phyloP scores from a whole-genome alignment of 2,113 vertebrate genomes.

The Upupa epops region DNA sequence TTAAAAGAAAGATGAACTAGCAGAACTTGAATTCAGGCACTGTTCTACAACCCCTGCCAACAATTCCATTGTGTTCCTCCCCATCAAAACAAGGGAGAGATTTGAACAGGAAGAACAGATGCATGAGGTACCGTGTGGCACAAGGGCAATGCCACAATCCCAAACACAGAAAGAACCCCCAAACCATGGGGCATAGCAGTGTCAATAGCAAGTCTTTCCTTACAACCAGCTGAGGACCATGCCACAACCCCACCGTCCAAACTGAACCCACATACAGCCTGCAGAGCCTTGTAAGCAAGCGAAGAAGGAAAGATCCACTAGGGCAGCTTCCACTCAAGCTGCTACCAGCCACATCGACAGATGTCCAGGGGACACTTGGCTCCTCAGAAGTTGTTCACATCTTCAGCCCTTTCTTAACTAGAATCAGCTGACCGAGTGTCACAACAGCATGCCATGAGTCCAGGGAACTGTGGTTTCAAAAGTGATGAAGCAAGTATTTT shows the following conservation, averaged over 20 bases:
- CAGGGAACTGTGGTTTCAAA: neutral
- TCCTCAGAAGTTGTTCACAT: neutral
- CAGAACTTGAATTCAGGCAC: neutral
- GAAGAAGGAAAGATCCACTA: neutral
- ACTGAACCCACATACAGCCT: neutral
- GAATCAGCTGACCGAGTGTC: neutral
- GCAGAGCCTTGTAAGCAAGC: neutral
- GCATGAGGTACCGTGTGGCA: neutral
- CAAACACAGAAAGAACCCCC: neutral
- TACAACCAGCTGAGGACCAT: neutral
- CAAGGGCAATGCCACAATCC: neutral
- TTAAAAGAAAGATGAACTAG: neutral
- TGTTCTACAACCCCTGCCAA: neutral
- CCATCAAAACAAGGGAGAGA: neutral
- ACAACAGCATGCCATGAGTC: neutral
- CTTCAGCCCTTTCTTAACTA: neutral
- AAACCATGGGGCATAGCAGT: neutral
- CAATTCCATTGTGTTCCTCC: neutral
- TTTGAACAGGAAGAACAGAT: neutral
- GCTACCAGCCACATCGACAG: neutral
- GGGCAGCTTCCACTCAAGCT: neutral
- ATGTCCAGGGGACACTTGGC: accelerated
- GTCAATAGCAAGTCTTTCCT: neutral
- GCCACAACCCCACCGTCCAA: neutral
- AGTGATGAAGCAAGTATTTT: neutral